A percentile compares a stretch with the other conserved stretches of the same genome.
These are phyloP conservation scores for Clivina fossor DNA, from an alignment of 2,888 invertebrate genomes.

Conservation along the genomic window DNA sequence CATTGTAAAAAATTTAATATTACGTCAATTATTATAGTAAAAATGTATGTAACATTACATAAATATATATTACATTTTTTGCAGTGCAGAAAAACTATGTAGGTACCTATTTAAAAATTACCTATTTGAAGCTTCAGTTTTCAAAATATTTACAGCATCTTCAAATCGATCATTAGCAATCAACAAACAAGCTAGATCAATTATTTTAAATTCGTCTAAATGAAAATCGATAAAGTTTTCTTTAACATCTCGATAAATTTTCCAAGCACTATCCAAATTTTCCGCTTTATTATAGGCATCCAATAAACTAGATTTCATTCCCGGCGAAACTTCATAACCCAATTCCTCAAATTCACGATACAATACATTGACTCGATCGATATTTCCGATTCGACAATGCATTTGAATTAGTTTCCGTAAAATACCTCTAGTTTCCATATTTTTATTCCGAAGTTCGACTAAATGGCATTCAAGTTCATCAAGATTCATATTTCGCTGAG, in stretches of 20 bases:
- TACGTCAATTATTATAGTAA: background rate
- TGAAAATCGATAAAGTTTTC: conserved; percentile 58
- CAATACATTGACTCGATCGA: conserved; percentile 59
- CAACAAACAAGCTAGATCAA: conserved; percentile 64
- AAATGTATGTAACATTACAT: too few relatives aligned
- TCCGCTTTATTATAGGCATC: conserved; percentile 61
- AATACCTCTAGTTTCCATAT: conserved; percentile 67
- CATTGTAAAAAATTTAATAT: conserved; percentile 3
- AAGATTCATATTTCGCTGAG: conserved; percentile 63
- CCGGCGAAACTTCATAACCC: conserved; percentile 59
- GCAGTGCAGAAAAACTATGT: conserved; percentile 9
- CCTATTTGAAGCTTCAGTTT: conserved; percentile 55
- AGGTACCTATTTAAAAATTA: conserved; percentile 42
- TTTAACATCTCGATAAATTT: conserved; percentile 57
- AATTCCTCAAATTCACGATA: conserved; percentile 57
- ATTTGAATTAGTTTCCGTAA: conserved; percentile 63
- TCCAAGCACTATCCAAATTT: conserved; percentile 59
- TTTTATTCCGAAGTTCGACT: conserved; percentile 64
- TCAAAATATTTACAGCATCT: conserved; percentile 56
- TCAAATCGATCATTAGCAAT: conserved; percentile 55
- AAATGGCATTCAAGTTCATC: conserved; percentile 66
- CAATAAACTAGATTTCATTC: conserved; percentile 67
- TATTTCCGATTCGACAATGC: conserved; percentile 59
- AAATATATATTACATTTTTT: too few relatives aligned
- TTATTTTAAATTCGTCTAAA: conserved; percentile 66